These are phyloP conservation scores for Drosophila lowei DNA, from an alignment of 1,140 invertebrate species.

Conservation along the genomic window DNA sequence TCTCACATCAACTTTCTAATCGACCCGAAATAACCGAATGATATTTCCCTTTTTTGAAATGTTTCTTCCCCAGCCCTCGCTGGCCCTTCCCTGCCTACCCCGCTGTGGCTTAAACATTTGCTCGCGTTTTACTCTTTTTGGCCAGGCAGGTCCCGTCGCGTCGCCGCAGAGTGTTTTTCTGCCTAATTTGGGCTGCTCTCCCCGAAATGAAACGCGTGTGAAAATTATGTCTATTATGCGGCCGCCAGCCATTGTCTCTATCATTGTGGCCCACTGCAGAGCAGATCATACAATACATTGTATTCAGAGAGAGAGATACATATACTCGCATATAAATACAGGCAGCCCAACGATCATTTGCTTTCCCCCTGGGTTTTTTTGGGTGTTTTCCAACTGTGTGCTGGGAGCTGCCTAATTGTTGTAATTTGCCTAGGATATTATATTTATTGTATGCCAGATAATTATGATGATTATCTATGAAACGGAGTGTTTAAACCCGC, in stretches of 20 bases:
- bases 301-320: conserved; percentile 21
- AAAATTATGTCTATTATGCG: conserved; percentile 77
- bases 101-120: conserved; percentile 47
- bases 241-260: conserved; percentile 50
- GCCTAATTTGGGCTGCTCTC: conserved; percentile 73
- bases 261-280: neutral
- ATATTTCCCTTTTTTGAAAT: conserved; percentile 19
- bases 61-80: conserved; percentile 26
- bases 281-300: conserved; percentile 33
- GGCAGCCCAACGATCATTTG: conserved; percentile 44
- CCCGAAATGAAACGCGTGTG: conserved; percentile 77
- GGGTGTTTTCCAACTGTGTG: conserved; percentile 66
- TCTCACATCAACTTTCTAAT: conserved; percentile 27
- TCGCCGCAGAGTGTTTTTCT: conserved; percentile 58
- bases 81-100: conserved; percentile 1
- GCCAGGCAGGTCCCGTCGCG: neutral
- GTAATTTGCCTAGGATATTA: conserved; percentile 76
- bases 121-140: conserved; percentile 37
- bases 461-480: conserved; percentile 81
- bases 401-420: conserved; percentile 67
- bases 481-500: conserved; percentile 67
- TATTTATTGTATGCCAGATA: conserved; percentile 78
- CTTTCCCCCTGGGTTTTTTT: conserved; percentile 56
- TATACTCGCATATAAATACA: conserved; percentile 34
- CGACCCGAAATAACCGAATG: conserved; percentile 12